A percentile compares a stretch with the other conserved stretches of the same genome.
phyloP scores from a whole-genome alignment of 1,140 invertebrate species.

The Sycobia sp. region DNA sequence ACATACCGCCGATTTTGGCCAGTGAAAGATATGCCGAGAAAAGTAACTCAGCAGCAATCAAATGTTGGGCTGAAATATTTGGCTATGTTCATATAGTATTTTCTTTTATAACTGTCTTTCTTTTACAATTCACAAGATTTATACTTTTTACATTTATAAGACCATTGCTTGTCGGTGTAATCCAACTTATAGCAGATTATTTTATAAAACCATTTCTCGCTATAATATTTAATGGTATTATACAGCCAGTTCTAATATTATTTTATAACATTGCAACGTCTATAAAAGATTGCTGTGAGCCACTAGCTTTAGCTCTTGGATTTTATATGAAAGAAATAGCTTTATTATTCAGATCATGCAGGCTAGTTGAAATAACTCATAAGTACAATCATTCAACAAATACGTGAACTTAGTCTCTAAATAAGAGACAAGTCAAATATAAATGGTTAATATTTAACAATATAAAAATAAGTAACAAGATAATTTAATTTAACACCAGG shows the following conservation, averaged over 20 bases:
- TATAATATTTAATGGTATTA: slow-evolving; percentile 67
- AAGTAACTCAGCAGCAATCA: slow-evolving; percentile 64
- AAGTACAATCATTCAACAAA: slow-evolving; percentile 6
- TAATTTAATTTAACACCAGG: slow-evolving; percentile 53
- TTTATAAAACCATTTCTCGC: slow-evolving; percentile 70
- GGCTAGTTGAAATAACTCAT: slow-evolving; percentile 58
- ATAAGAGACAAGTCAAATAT: not conserved
- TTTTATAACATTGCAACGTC: slow-evolving; percentile 68
- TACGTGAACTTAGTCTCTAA: slow-evolving; percentile 1
- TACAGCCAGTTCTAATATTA: slow-evolving; percentile 69
- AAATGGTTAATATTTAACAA: not conserved
- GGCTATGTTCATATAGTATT: slow-evolving; percentile 66
- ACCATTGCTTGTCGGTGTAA: slow-evolving; percentile 65
- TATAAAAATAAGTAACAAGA: slow-evolving; percentile 15
- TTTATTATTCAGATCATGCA: slow-evolving; percentile 56
- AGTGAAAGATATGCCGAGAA: slow-evolving; percentile 66
- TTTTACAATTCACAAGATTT: slow-evolving; percentile 66
- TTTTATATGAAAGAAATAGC: slow-evolving; percentile 62
- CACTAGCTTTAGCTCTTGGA: slow-evolving; percentile 63
- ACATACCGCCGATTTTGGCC: slow-evolving; percentile 63
- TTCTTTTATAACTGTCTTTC: slow-evolving; percentile 67
- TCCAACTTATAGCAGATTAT: slow-evolving; percentile 70
- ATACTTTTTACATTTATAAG: slow-evolving; percentile 65
- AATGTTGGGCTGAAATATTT: slow-evolving; percentile 72
- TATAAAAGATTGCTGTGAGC: slow-evolving; percentile 67